Percentiles rank a stretch among this genome's conserved stretches.
phyloP scores from a whole-genome alignment of 2,113 vertebrate species.

The Dipodomys stephensi region DNA sequence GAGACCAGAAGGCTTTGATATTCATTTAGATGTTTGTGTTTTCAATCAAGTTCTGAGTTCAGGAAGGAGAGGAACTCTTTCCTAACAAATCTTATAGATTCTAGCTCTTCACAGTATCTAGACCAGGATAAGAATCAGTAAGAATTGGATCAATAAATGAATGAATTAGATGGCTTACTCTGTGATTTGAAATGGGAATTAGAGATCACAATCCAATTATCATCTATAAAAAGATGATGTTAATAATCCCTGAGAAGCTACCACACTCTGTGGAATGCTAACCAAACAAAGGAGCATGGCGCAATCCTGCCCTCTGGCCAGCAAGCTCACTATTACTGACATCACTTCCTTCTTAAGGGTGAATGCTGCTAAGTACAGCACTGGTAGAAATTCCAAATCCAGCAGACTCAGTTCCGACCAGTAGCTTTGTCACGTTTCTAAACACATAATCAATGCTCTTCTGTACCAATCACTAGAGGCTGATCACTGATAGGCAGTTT shows the following conservation, averaged over 20 bases:
- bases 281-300: neutral
- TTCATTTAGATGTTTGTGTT: neutral
- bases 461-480: neutral
- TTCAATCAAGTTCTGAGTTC: neutral
- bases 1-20: neutral
- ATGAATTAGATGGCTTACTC: neutral
- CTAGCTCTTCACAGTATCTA: neutral
- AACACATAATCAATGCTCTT: neutral
- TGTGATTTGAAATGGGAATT: slow-evolving; percentile 22
- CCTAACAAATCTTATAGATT: neutral
- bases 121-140: neutral
- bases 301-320: neutral
- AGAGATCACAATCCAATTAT: neutral
- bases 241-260: neutral
- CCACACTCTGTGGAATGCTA: neutral
- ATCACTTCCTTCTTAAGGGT: neutral
- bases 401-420: too few relatives aligned
- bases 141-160: slow-evolving; percentile 8
- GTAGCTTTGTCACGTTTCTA: neutral
- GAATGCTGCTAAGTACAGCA: neutral
- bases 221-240: neutral
- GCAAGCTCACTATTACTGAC: neutral
- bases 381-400: neutral
- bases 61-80: neutral
- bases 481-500: neutral